Evolutionary conservation across 2,113 vertebrate genomes (phyloP).

Genomic region (Probosciger aterrimus): DNA sequence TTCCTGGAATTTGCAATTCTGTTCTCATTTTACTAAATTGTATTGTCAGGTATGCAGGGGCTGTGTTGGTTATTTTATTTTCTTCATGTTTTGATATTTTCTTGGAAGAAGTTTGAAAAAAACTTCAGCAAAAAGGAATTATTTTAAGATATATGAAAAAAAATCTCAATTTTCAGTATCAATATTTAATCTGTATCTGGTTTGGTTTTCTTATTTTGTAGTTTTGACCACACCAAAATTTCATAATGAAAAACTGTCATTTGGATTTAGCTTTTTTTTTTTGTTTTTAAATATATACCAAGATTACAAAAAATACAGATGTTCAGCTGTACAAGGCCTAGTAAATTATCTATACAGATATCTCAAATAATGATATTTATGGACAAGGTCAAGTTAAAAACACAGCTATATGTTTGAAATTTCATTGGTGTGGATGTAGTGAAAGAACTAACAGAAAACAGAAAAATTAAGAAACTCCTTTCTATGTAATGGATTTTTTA

Average conservation of each 20-base stretch:
- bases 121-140: neutral
- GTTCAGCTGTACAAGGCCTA: neutral
- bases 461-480: neutral
- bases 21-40: neutral
- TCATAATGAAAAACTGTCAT: neutral
- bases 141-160: neutral
- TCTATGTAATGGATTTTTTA: neutral
- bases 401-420: neutral
- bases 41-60: neutral
- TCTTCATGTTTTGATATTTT: neutral
- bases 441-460: neutral
- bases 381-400: neutral
- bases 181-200: neutral
- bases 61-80: fast-evolving
- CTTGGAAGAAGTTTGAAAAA: neutral
- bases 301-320: neutral
- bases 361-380: neutral
- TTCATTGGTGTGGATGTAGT: neutral
- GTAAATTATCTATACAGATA: neutral
- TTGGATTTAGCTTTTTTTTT: neutral
- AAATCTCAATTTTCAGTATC: neutral
- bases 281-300: neutral
- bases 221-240: neutral
- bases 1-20: neutral
- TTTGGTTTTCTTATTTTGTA: neutral